Conservation (phyloP, 1,140 invertebrate genomes). For the Drosophila busckii region DNA sequence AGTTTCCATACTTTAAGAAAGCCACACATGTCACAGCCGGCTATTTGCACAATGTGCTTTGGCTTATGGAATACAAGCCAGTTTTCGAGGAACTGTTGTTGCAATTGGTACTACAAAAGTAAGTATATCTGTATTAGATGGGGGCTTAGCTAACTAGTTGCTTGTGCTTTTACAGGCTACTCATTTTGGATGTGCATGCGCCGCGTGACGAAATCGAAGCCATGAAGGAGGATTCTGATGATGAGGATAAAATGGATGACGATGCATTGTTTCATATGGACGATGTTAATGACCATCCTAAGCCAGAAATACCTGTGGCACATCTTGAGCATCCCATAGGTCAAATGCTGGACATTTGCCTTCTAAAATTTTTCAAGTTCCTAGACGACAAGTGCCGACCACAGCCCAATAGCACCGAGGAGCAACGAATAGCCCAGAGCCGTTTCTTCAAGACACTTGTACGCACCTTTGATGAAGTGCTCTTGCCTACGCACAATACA, state of each 20-base stretch:
- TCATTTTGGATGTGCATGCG: constrained; percentile 84
- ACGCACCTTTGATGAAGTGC: constrained; percentile 85
- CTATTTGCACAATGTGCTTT: constrained; percentile 84
- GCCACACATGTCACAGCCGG: constrained; percentile 81
- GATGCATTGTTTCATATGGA: constrained; percentile 80
- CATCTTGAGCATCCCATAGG: constrained; percentile 79
- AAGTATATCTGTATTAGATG: constrained; percentile 38
- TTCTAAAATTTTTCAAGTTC: constrained; percentile 83
- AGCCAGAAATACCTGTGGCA: neutral
- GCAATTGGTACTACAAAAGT: constrained; percentile 85
- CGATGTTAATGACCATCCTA: constrained; percentile 25
- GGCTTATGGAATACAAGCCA: constrained; percentile 84
- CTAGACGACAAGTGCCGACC: constrained; percentile 77
- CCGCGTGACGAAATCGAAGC: constrained; percentile 81
- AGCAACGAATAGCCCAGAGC: constrained; percentile 27
- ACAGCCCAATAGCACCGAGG: constrained; percentile 14
- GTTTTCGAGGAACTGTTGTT: constrained; percentile 82
- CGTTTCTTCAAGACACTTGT: constrained; percentile 79
- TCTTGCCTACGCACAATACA: constrained; percentile 86
- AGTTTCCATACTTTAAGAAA: constrained; percentile 84
- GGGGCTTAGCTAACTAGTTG: neutral
- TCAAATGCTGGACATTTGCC: constrained; percentile 83
- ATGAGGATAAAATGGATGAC: constrained; percentile 65
- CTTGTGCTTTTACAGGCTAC: constrained; percentile 79
- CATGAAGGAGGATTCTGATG: constrained; percentile 72